Conservation (phyloP, 2,888 invertebrate species). For the Argyresthia albistria region DNA sequence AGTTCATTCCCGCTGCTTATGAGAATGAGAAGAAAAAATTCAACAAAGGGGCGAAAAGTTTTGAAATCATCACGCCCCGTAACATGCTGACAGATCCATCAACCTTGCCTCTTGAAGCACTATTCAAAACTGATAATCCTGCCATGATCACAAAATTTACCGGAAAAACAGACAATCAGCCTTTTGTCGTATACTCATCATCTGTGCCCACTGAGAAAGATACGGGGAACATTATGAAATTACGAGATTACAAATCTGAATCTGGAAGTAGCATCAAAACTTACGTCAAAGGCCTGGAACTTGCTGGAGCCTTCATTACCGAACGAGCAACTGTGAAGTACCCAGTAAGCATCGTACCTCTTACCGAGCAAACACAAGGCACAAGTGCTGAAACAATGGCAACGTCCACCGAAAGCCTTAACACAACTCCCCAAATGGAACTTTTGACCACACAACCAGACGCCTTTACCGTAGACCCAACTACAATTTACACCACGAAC, state of each 20-base stretch:
- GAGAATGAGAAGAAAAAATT: conserved; percentile 44
- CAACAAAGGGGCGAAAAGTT: conserved; percentile 34
- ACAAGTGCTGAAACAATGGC: conserved; percentile 1
- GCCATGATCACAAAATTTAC: conserved; percentile 32
- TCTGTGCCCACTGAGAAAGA: conserved; percentile 39
- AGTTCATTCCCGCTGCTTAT: conserved; percentile 63
- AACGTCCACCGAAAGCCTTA: conserved; percentile 14
- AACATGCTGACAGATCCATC: conserved; percentile 68
- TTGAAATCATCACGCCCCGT: conserved; percentile 52
- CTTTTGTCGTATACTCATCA: conserved; percentile 62
- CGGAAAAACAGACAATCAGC: conserved; percentile 32
- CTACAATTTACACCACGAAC: conserved; percentile 18
- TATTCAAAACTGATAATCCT: conserved; percentile 74
- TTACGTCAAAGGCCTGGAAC: conserved; percentile 53
- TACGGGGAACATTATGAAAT: conserved; percentile 39
- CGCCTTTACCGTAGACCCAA: conserved; percentile 14
- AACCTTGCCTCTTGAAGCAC: conserved; percentile 77
- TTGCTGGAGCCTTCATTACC: conserved; percentile 33
- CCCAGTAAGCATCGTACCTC: conserved; percentile 33
- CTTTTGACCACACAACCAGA: conserved; percentile 20
- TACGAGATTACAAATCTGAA: conserved; percentile 41
- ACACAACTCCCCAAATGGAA: conserved; percentile 26
- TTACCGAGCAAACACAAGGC: conserved; percentile 1
- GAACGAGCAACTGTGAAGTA: conserved; percentile 32
- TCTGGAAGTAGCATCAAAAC: conserved; percentile 43